Evolutionary conservation across 2,113 vertebrate genomes (phyloP), one percentile per base, ranked within the genome.

Genomic region (Mellivora capensis): DNA sequence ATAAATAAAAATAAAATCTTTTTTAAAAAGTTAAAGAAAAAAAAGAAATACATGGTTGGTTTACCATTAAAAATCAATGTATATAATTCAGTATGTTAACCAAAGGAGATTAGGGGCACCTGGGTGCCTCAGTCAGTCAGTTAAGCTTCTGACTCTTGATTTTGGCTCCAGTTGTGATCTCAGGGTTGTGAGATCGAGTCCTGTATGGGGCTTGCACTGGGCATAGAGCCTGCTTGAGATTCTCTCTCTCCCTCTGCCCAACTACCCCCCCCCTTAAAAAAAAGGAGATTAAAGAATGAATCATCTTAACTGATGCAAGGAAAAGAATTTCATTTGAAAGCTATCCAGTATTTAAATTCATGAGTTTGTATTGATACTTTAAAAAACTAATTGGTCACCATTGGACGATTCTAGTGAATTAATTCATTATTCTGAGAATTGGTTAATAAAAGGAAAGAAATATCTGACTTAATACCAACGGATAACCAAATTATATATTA

Each of bases 261-360:
- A 52, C 15, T 6, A 13, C 17, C 17, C 8, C 67, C 18, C 34
- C 67, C 17, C 4, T 18, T 20, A 69, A 69, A 69, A n/a, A n/a
- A 77, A 77, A 47, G 7, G 42, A 62, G 15, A 59, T 87, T 90
- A 79, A 87, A 96, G 71, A 23, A 57, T 77, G 42, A 85, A 79
- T 13, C 49, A 64, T 34, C 13, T 67, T 93, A 87, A 25, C 72
- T 83, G 76, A 71, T 34, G 2, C 8, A 86, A 86, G 15, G 69
- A 86, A 87, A 71, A 82, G 37, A 21, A 96, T 81, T 95, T 91
- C 8, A 64, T 86, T 95, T 84, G 59, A 92, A 86, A 93, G 8
- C 37, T 89, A n/a, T 27, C n/a, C 57, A 62, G 2, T 97, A 87
- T 83, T 94, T 95, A 82, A 88, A 81, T 96, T 89, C 39, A 74